Percentiles rank a stretch among this genome's conserved stretches.
Conservation (phyloP, 2,888 invertebrate genomes). For the Thera britannica region DNA sequence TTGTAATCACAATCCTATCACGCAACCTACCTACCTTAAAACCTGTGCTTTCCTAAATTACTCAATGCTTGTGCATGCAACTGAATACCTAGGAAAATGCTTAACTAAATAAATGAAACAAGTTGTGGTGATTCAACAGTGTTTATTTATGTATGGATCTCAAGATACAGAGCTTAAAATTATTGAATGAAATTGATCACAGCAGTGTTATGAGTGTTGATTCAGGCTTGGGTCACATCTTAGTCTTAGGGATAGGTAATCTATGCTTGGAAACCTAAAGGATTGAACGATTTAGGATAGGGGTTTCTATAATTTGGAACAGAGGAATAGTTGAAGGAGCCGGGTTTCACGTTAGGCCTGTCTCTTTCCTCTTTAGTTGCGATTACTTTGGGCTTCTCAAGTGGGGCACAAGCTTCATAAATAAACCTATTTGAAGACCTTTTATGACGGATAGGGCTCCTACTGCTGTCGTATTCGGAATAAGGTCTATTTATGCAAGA, state of each 20-base stretch:
- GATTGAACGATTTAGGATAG: constrained; percentile 41
- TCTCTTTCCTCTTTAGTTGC: constrained; percentile 50
- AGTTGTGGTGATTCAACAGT: constrained; percentile 23
- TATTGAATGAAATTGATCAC: constrained; percentile 5
- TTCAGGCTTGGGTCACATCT: constrained; percentile 14
- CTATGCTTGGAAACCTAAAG: constrained; percentile 40
- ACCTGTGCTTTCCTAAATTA: constrained; percentile 19
- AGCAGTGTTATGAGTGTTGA: constrained; percentile 1
- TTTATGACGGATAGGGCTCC: constrained; percentile 26
- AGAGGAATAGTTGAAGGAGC: constrained; percentile 46
- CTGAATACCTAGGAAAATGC: not conserved
- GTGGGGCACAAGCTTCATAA: constrained; percentile 37
- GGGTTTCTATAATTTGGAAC: constrained; percentile 51
- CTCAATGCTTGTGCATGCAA: not conserved
- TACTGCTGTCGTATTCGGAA: constrained; percentile 24
- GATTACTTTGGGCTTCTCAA: constrained; percentile 47
- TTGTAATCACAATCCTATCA: constrained; percentile 55
- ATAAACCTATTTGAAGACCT: constrained; percentile 13
- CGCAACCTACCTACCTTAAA: constrained; percentile 8
- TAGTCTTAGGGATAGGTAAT: constrained; percentile 13
- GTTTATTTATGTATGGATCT: constrained; percentile 46
- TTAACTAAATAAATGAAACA: constrained; percentile 45
- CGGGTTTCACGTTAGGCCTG: constrained; percentile 46
- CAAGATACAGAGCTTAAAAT: constrained; percentile 27
- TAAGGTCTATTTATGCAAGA: constrained; percentile 13